These are phyloP conservation scores for Emydura subglobosa DNA, from an alignment of 2,113 vertebrate genomes.

Conservation along the genomic window DNA sequence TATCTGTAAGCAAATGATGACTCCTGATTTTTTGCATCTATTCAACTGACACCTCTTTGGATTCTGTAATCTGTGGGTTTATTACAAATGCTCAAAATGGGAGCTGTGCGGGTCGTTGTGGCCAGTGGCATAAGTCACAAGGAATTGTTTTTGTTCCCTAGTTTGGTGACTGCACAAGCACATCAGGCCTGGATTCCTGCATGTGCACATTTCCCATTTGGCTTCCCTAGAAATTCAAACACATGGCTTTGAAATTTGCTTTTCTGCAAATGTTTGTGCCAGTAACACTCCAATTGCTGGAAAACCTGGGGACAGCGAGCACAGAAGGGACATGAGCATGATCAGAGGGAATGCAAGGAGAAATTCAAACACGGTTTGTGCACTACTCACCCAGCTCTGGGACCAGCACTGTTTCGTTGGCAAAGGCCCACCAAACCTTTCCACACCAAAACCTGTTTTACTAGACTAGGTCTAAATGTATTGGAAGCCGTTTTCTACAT, in stretches of 20 bases:
- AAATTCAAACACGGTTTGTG: background rate
- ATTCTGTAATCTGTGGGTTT: conserved; percentile 15
- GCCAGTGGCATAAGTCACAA: conserved; percentile 34
- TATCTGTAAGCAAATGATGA: conserved; percentile 10
- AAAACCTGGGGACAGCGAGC: background rate
- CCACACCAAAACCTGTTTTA: background rate
- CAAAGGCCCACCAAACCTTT: background rate
- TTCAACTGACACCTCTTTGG: conserved; percentile 47
- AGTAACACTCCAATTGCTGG: background rate
- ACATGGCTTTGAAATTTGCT: conserved; percentile 30
- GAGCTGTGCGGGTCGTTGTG: conserved; percentile 50
- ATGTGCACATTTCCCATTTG: background rate
- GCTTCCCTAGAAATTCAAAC: background rate
- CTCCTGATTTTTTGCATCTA: conserved; percentile 17
- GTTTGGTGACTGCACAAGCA: background rate
- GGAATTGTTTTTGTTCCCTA: background rate
- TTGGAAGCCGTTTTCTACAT: background rate
- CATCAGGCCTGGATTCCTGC: background rate
- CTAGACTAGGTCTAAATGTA: background rate
- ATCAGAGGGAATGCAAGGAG: background rate
- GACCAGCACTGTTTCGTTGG: background rate
- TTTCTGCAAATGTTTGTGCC: background rate
- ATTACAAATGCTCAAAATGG: conserved; percentile 37
- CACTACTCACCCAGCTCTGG: background rate
- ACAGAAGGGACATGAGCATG: background rate